Evolutionary conservation across 2,797 vertebrate species (phyloP).

Genomic region (Parotocinclus haroldoi): DNA sequence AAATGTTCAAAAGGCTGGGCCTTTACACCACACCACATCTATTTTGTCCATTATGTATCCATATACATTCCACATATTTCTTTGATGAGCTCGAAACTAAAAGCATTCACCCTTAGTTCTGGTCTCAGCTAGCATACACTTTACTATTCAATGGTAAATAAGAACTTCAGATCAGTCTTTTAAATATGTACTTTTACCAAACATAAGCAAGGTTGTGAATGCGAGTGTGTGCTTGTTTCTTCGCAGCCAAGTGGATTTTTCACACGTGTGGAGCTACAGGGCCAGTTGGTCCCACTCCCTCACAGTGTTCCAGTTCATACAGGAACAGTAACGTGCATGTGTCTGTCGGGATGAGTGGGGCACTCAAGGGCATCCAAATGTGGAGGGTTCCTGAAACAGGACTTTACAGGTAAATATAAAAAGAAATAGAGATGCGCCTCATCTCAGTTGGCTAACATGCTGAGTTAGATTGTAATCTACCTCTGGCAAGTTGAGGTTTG

Average conservation of each 20-base stretch:
- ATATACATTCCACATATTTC: too few relatives aligned
- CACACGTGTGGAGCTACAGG: slow-evolving; percentile 91
- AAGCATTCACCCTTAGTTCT: too few relatives aligned
- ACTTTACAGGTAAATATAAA: slow-evolving; percentile 80
- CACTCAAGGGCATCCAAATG: slow-evolving; percentile 86
- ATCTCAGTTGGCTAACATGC: too few relatives aligned
- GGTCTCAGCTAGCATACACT: too few relatives aligned
- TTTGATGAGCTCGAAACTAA: too few relatives aligned
- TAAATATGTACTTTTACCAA: too few relatives aligned
- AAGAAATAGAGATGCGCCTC: too few relatives aligned
- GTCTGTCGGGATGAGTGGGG: slow-evolving; percentile 79
- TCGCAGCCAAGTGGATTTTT: slow-evolving; percentile 78
- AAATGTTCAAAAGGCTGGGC: not conserved
- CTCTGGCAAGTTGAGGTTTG: too few relatives aligned
- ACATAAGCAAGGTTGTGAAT: slow-evolving; percentile 16
- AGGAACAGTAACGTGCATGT: slow-evolving; percentile 86
- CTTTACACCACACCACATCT: not conserved
- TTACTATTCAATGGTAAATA: too few relatives aligned
- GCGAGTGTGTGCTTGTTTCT: slow-evolving; percentile 38
- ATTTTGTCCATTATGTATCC: too few relatives aligned
- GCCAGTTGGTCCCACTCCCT: slow-evolving; percentile 86
- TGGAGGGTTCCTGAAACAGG: slow-evolving; percentile 92
- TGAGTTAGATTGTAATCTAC: too few relatives aligned
- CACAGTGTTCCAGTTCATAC: slow-evolving; percentile 88
- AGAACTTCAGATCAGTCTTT: too few relatives aligned